These are phyloP conservation scores for Cantharis lateralis DNA, from an alignment of 2,888 invertebrate genomes.

Conservation along the genomic window DNA sequence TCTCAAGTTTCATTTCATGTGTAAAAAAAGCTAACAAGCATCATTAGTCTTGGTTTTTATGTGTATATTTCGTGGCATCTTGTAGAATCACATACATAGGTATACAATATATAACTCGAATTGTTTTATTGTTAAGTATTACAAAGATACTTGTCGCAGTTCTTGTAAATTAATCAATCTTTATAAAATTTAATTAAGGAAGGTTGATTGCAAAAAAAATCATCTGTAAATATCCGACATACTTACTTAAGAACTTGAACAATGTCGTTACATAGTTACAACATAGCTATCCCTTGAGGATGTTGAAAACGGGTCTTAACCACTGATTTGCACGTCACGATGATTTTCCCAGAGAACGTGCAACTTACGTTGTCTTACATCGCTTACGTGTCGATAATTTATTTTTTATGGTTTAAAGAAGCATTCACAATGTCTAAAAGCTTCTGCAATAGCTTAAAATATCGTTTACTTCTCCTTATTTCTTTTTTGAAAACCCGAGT, in stretches of 20 bases:
- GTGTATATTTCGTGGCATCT: slow-evolving; percentile 6
- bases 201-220: not conserved
- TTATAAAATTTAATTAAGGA: not conserved
- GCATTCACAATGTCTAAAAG: not conserved
- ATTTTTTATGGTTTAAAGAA: not conserved
- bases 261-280: not conserved
- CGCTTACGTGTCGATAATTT: not conserved
- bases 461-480: not conserved
- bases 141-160: not conserved
- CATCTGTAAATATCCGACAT: not conserved
- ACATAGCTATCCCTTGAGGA: slow-evolving; percentile 13
- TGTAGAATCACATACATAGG: not conserved
- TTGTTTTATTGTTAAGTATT: not conserved
- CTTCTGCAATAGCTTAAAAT: not conserved
- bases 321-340: slow-evolving; percentile 22
- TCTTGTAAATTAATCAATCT: not conserved
- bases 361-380: not conserved
- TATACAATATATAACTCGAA: not conserved
- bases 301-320: slow-evolving; percentile 12
- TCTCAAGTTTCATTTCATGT: slow-evolving; percentile 14
- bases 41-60: slow-evolving; percentile 19
- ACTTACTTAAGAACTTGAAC: not conserved
- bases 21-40: slow-evolving; percentile 22
- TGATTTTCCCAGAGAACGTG: slow-evolving; percentile 14
- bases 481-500: not conserved